Percentiles rank a stretch among this genome's conserved stretches.
Evolutionary conservation across 2,888 invertebrate species (phyloP).

Genomic region (Agrenia bidenticulata): DNA sequence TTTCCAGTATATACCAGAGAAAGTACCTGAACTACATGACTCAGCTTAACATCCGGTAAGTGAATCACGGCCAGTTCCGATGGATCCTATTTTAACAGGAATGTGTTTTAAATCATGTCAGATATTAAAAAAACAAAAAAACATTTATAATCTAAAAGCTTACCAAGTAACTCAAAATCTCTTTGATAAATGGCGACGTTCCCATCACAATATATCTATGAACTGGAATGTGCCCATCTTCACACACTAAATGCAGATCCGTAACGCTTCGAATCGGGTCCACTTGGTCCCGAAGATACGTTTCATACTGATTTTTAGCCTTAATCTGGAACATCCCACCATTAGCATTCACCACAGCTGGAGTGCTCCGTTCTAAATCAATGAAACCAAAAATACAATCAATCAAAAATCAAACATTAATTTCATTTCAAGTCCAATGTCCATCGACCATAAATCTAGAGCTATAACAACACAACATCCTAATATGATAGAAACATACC

Average conservation of each 20-base stretch:
- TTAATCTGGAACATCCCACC: no score
- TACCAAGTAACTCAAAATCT: conserved; percentile 32
- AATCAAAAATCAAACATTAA: no score
- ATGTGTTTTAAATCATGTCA: no score
- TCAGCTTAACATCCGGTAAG: conserved; percentile 32
- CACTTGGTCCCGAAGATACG: conserved; percentile 18
- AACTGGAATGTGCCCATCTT: conserved; percentile 42
- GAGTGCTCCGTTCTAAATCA: no score
- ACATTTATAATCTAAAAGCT: not conserved
- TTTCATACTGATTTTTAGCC: not conserved
- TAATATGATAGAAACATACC: no score
- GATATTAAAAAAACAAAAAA: no score
- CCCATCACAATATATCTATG: conserved; percentile 43
- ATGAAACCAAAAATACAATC: no score
- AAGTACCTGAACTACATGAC: conserved; percentile 24
- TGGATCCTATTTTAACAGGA: conserved; percentile 29
- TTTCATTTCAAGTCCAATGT: no score
- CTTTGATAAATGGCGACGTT: conserved; percentile 30
- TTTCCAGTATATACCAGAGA: conserved; percentile 25
- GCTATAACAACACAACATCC: no score
- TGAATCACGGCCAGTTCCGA: conserved; percentile 32
- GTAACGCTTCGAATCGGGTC: conserved; percentile 15
- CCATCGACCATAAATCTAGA: no score
- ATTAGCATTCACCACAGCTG: not conserved
- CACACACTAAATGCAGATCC: conserved; percentile 39